These are phyloP conservation scores for Lasaia peninsularis DNA, from an alignment of 1,140 invertebrate genomes.

Conservation along the genomic window DNA sequence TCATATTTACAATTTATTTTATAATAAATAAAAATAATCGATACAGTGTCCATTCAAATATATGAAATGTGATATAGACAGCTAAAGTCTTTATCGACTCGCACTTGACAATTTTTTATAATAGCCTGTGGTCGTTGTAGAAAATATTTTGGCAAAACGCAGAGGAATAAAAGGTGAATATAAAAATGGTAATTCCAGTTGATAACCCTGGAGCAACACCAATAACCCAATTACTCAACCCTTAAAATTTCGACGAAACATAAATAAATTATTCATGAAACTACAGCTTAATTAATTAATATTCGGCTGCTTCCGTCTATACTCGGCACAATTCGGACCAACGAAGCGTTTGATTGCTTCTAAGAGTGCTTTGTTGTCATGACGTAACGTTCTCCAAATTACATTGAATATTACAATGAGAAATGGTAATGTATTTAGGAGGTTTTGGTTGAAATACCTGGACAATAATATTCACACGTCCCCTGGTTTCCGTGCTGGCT, in stretches of 20 bases:
- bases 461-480: neutral
- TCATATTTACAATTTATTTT: too few relatives aligned
- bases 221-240: conserved; percentile 12
- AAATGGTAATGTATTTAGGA: conserved; percentile 1
- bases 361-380: conserved; percentile 28
- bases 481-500: too few relatives aligned
- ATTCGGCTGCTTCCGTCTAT: conserved; percentile 26
- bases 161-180: neutral
- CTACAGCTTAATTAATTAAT: conserved; percentile 33
- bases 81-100: too few relatives aligned
- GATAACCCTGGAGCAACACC: conserved; percentile 6
- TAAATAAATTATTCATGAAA: conserved; percentile 32
- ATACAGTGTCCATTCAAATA: too few relatives aligned
- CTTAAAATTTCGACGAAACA: conserved; percentile 10
- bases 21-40: too few relatives aligned
- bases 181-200: conserved; percentile 7
- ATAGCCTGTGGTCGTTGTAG: too few relatives aligned
- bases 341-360: conserved; percentile 34
- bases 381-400: conserved; percentile 23
- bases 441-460: neutral
- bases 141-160: neutral
- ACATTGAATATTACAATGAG: conserved; percentile 15
- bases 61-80: too few relatives aligned
- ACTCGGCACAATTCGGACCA: conserved; percentile 29
- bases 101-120: too few relatives aligned